These are phyloP conservation scores for Entomyzon cyanotis DNA, from an alignment of 2,113 vertebrate species.

Conservation along the genomic window DNA sequence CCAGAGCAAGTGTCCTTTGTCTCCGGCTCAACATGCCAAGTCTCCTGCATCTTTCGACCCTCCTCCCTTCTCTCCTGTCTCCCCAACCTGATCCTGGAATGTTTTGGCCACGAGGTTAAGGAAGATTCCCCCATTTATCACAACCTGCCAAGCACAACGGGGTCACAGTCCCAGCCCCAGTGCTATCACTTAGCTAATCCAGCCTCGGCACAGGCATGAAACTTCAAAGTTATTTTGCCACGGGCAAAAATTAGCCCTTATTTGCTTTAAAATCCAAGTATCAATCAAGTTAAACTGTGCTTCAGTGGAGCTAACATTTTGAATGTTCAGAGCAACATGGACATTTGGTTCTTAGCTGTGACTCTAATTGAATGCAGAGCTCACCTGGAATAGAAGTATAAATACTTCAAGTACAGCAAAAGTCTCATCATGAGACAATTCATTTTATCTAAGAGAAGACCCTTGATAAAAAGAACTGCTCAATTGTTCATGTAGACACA, in stretches of 20 bases:
- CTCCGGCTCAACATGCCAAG: neutral
- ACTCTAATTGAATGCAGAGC: slow-evolving; percentile 24
- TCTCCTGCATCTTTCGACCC: neutral
- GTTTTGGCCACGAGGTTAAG: slow-evolving; percentile 73
- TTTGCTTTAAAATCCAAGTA: slow-evolving; percentile 70
- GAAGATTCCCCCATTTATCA: slow-evolving; percentile 75
- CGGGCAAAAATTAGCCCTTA: slow-evolving; percentile 66
- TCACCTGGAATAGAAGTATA: neutral
- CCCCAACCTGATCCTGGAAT: slow-evolving; percentile 68
- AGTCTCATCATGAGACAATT: neutral
- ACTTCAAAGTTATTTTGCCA: slow-evolving; percentile 75
- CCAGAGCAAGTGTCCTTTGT: slow-evolving; percentile 26
- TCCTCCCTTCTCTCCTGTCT: neutral
- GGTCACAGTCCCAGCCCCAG: slow-evolving; percentile 56
- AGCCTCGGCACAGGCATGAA: slow-evolving; percentile 41
- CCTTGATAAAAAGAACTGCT: neutral
- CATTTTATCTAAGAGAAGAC: neutral
- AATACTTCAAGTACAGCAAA: neutral
- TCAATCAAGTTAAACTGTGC: slow-evolving; percentile 66
- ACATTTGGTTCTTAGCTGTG: slow-evolving; percentile 3
- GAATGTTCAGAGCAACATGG: neutral
- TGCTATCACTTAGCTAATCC: slow-evolving; percentile 64
- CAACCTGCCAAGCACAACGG: slow-evolving; percentile 73
- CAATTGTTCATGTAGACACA: neutral
- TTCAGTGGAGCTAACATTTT: slow-evolving; percentile 12